Conservation (phyloP, 92 coral and sea anemone species). For the Phenganax marumi region DNA sequence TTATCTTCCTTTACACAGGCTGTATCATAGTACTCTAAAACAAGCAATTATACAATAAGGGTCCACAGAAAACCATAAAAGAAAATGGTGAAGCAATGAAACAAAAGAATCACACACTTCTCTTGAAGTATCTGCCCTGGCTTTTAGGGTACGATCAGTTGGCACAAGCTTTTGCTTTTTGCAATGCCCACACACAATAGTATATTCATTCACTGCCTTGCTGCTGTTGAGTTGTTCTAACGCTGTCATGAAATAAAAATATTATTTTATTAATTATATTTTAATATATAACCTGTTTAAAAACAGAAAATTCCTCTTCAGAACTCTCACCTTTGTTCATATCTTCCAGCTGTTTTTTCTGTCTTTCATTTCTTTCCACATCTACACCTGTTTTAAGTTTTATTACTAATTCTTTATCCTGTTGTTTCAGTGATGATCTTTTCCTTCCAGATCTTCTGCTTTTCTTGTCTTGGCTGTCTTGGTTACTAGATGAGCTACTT, state of each 20-base stretch:
- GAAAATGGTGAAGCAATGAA: neutral
- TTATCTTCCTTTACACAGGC: constrained; percentile 41
- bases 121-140: constrained; percentile 55
- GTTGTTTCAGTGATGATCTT: constrained; percentile 48
- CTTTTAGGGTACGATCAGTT: constrained; percentile 51
- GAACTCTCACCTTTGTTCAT: constrained; percentile 46
- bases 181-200: constrained; percentile 36
- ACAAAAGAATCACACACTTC: constrained; percentile 36
- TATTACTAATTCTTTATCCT: constrained; percentile 46
- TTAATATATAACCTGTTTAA: too few species aligned
- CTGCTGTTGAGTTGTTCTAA: constrained; percentile 22
- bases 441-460: constrained; percentile 49
- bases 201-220: constrained; percentile 49
- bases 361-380: constrained; percentile 55
- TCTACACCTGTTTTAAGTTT: constrained; percentile 51
- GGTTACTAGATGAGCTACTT: neutral
- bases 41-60: neutral
- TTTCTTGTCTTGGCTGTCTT: constrained; percentile 16
- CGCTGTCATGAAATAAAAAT: neutral
- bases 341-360: constrained; percentile 46
- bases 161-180: constrained; percentile 48
- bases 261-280: neutral
- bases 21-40: constrained; percentile 54
- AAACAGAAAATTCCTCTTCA: too few species aligned
- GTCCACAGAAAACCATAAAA: neutral